A percentile compares a stretch with the other conserved stretches of the same genome.
phyloP scores from a whole-genome alignment of 2,888 invertebrate species.

The Himalopsyche japonica region DNA sequence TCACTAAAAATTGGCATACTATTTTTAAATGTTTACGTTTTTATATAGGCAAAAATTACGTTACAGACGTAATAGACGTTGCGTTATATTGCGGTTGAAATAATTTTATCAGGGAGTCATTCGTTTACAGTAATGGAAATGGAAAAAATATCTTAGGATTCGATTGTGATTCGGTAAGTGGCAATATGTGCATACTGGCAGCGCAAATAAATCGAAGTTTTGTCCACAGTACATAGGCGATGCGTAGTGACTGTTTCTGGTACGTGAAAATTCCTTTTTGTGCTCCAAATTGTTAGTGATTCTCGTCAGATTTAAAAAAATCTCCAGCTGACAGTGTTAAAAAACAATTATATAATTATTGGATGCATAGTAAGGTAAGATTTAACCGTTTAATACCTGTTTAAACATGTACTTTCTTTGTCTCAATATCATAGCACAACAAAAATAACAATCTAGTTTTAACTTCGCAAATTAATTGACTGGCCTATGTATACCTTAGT shows the following conservation, averaged over 20 bases:
- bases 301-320: conserved; percentile 9
- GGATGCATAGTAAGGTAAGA: conserved; percentile 33
- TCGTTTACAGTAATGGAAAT: neutral
- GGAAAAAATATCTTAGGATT: neutral
- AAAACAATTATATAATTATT: neutral
- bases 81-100: neutral
- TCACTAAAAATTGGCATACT: conserved; percentile 14
- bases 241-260: conserved; percentile 12
- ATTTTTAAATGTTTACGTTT: conserved; percentile 18
- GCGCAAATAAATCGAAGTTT: conserved; percentile 39
- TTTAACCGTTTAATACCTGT: neutral
- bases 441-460: conserved; percentile 2
- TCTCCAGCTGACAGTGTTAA: conserved; percentile 14
- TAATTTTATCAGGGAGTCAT: neutral
- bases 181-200: conserved; percentile 25
- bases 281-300: conserved; percentile 21
- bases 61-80: neutral
- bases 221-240: conserved; percentile 9
- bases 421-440: neutral
- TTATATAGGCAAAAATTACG: neutral
- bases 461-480: neutral
- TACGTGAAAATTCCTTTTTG: conserved; percentile 22
- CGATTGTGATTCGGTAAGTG: conserved; percentile 14
- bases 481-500: neutral
- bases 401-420: conserved; percentile 1